phyloP scores from a whole-genome alignment of 37 sponge, comb jelly and placozoan species.

The Geodia barretti region DNA sequence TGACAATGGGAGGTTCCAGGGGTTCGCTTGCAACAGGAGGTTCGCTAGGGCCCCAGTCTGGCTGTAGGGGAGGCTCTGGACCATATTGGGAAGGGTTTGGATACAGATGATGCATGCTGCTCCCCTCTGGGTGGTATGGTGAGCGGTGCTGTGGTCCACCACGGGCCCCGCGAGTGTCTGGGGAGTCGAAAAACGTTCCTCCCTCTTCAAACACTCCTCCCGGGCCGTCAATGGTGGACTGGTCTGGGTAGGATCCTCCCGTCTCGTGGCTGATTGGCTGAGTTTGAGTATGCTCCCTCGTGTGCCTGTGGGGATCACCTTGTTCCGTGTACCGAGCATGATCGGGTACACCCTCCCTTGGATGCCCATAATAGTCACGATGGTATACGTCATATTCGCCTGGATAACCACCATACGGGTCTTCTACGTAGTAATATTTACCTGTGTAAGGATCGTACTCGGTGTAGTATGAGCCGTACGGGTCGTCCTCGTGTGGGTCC shows the following conservation, averaged over 20 bases:
- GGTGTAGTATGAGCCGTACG: not conserved
- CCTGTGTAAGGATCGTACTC: not conserved
- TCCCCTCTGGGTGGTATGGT: not conserved
- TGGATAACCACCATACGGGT: not conserved
- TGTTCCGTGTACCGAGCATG: not conserved
- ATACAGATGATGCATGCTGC: too few relatives aligned
- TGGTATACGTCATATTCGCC: not conserved
- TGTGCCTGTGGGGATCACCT: not conserved
- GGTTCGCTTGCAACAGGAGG: not conserved
- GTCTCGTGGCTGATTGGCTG: too few relatives aligned
- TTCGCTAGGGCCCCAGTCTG: not conserved
- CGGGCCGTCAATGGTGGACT: not conserved
- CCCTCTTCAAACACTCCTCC: not conserved
- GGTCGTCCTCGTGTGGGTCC: slow-evolving; percentile 3
- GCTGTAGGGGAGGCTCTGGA: not conserved
- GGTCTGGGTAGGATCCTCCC: not conserved
- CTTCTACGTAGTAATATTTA: not conserved
- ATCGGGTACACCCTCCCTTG: not conserved
- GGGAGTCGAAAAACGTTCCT: not conserved
- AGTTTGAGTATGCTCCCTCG: not conserved
- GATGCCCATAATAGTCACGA: not conserved
- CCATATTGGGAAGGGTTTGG: not conserved
- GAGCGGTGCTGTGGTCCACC: not conserved
- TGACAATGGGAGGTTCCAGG: slow-evolving; percentile 23
- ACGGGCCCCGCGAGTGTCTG: not conserved